These are phyloP conservation scores for Venturia canescens DNA, from an alignment of 1,140 invertebrate species.

Conservation along the genomic window DNA sequence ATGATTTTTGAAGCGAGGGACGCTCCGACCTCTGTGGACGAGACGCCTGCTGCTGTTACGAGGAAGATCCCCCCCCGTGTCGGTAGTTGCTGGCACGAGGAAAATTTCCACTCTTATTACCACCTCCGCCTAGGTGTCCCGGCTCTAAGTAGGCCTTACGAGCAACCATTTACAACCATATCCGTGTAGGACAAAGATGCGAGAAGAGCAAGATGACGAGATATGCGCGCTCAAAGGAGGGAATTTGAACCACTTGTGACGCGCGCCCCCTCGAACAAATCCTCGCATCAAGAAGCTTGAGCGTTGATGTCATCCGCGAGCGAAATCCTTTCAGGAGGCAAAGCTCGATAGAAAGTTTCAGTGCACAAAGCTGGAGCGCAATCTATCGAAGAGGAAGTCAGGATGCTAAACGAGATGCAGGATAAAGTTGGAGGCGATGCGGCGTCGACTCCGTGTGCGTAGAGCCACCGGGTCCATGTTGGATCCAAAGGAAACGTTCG, in stretches of 20 bases:
- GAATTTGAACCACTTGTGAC: not conserved
- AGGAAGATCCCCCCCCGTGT: conserved; percentile 16
- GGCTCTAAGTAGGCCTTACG: conserved; percentile 47
- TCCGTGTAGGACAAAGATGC: not conserved
- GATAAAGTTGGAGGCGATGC: too few relatives aligned
- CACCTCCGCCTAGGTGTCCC: conserved; percentile 1
- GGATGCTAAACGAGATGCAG: too few relatives aligned
- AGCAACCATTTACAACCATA: conserved; percentile 35
- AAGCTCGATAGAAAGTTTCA: too few relatives aligned
- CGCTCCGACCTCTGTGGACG: conserved; percentile 10
- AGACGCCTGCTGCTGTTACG: conserved; percentile 26
- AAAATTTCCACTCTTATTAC: conserved; percentile 16
- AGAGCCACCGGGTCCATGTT: too few relatives aligned
- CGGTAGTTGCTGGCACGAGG: conserved; percentile 3
- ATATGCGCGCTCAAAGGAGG: not conserved
- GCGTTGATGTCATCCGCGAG: too few relatives aligned
- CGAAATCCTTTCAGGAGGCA: too few relatives aligned
- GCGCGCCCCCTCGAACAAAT: too few relatives aligned
- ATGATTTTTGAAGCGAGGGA: conserved; percentile 13
- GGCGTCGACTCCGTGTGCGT: too few relatives aligned
- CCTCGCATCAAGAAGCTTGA: too few relatives aligned
- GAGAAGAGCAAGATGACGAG: not conserved
- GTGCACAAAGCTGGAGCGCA: too few relatives aligned
- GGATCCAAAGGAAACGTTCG: too few relatives aligned
- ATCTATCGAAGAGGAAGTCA: too few relatives aligned